Conservation (phyloP, 2,888 invertebrate species). For the Palloptera scutellata region DNA sequence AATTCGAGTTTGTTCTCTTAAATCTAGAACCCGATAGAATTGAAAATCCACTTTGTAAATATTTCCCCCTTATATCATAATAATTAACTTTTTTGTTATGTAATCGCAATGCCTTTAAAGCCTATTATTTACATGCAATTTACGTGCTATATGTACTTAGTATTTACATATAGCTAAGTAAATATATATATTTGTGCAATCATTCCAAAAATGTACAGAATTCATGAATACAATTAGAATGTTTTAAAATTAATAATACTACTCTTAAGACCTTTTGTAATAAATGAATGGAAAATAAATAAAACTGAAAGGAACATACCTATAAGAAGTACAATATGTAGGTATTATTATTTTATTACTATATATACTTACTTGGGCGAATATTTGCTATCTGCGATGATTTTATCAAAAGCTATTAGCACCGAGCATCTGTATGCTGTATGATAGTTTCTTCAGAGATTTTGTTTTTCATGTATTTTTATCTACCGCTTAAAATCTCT, state of each 20-base stretch:
- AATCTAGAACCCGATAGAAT: slow-evolving; percentile 1
- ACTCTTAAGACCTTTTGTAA: slow-evolving; percentile 46
- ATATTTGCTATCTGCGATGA: too few relatives aligned
- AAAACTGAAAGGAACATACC: slow-evolving; percentile 5
- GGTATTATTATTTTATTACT: too few relatives aligned
- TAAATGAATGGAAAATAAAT: slow-evolving; percentile 35
- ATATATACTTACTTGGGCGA: too few relatives aligned
- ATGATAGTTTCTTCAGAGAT: too few relatives aligned
- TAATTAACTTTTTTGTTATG: not conserved
- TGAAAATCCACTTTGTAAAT: slow-evolving; percentile 33
- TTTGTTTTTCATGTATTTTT: too few relatives aligned
- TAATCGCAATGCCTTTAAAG: not conserved
- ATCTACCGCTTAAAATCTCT: too few relatives aligned
- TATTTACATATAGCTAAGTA: slow-evolving; percentile 25
- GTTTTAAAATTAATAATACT: slow-evolving; percentile 39
- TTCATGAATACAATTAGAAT: slow-evolving; percentile 34
- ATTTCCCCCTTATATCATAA: slow-evolving; percentile 30
- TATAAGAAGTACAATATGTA: too few relatives aligned
- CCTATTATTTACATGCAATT: slow-evolving; percentile 9
- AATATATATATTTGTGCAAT: slow-evolving; percentile 42
- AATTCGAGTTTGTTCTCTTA: too few relatives aligned
- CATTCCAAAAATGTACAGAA: slow-evolving; percentile 38
- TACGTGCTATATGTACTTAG: slow-evolving; percentile 14
- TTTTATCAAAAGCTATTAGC: too few relatives aligned
- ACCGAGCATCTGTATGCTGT: too few relatives aligned